Conservation (phyloP, 2,888 invertebrate species). For the Macaria liturata region DNA sequence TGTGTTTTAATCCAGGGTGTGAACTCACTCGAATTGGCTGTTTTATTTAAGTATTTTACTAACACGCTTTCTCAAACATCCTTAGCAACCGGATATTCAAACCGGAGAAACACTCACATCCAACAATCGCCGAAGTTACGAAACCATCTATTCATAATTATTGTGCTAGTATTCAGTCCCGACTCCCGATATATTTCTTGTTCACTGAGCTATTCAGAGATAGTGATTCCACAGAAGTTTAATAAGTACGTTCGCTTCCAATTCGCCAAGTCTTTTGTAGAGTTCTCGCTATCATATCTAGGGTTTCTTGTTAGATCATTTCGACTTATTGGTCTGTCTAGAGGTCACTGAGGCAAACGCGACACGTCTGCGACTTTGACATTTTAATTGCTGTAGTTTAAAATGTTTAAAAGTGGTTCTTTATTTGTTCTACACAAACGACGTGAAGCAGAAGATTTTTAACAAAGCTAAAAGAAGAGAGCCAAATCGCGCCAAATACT, state of each 20-base stretch:
- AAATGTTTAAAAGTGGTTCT: too few species aligned
- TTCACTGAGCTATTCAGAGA: slow-evolving; percentile 11
- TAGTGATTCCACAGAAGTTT: slow-evolving; percentile 13
- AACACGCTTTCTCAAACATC: too few species aligned
- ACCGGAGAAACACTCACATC: too few species aligned
- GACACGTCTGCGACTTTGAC: neutral
- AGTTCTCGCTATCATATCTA: slow-evolving; percentile 11
- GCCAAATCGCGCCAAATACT: too few species aligned
- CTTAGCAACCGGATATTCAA: too few species aligned
- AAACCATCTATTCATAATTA: slow-evolving; percentile 3
- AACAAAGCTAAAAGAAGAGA: too few species aligned
- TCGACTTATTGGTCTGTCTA: slow-evolving; percentile 7
- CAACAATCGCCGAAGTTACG: neutral
- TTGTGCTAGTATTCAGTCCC: slow-evolving; percentile 5
- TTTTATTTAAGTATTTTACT: too few species aligned
- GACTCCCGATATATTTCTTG: slow-evolving; percentile 7
- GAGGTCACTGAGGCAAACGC: slow-evolving; percentile 5
- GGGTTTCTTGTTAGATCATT: slow-evolving; percentile 4
- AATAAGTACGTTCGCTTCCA: slow-evolving; percentile 10
- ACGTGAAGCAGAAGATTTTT: too few species aligned
- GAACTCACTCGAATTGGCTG: too few species aligned
- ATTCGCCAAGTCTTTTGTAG: slow-evolving; percentile 9
- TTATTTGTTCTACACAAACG: too few species aligned
- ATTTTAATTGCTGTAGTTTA: too few species aligned
- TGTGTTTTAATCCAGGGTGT: too few species aligned